phyloP scores from a whole-genome alignment of 2,113 vertebrate species.

The Solenodon paradoxus region DNA sequence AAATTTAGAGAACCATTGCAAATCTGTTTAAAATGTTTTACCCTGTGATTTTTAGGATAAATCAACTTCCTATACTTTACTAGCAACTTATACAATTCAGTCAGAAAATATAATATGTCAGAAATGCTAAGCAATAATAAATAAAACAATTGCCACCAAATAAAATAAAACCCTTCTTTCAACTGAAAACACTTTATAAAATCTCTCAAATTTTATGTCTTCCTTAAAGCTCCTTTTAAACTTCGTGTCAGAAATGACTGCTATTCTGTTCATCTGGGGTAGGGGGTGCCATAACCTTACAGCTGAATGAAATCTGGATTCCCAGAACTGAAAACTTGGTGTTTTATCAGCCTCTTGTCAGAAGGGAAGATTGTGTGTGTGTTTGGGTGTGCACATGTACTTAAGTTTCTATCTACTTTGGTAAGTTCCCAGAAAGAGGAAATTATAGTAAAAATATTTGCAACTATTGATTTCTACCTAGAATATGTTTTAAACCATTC shows the following conservation, averaged over 20 bases:
- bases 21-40: constrained; percentile 52
- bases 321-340: not conserved
- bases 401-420: not conserved
- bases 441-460: not conserved
- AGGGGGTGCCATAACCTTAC: constrained; percentile 53
- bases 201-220: not conserved
- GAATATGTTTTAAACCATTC: not conserved
- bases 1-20: not conserved
- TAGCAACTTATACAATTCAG: not conserved
- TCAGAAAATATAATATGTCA: not conserved
- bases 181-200: not conserved
- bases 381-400: not conserved
- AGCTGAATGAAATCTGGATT: constrained; percentile 9
- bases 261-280: constrained; percentile 8
- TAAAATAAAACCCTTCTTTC: not conserved
- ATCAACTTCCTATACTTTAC: not conserved
- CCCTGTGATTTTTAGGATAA: not conserved
- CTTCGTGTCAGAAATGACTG: not conserved
- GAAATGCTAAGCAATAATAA: constrained; percentile 8
- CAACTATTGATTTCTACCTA: constrained; percentile 13
- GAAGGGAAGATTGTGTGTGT: not conserved
- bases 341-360: not conserved
- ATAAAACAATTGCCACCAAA: not conserved
- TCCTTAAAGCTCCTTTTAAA: constrained; percentile 28
- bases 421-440: not conserved